A percentile compares a stretch with the other conserved stretches of the same genome.
phyloP scores from a whole-genome alignment of 2,113 vertebrate genomes.

The Rhabdomys dilectus region DNA sequence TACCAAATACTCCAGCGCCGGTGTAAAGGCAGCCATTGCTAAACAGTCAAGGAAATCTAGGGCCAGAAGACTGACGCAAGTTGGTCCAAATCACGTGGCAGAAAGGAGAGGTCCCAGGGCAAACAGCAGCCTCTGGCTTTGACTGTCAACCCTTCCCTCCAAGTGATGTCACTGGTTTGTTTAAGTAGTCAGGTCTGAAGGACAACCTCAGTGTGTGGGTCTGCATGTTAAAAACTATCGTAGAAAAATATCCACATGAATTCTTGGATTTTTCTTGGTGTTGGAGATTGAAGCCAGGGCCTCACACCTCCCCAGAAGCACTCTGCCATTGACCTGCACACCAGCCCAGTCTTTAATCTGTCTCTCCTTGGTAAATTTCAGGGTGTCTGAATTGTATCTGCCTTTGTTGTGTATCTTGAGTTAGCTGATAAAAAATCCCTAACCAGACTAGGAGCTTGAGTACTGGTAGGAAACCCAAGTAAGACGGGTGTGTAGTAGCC shows the following conservation, averaged over 20 bases:
- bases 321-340: not conserved
- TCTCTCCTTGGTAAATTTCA: conserved; percentile 26
- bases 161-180: conserved; percentile 2
- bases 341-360: not conserved
- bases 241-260: not conserved
- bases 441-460: not conserved
- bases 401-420: conserved; percentile 3
- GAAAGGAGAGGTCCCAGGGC: not conserved
- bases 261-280: not conserved
- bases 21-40: not conserved
- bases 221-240: not conserved
- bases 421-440: not conserved
- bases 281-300: not conserved
- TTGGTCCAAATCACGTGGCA: not conserved
- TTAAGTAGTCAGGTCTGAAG: conserved; percentile 14
- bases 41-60: not conserved
- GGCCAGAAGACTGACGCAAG: not conserved
- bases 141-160: conserved; percentile 11
- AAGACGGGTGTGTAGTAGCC: not conserved
- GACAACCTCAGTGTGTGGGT: not conserved
- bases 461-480: not conserved
- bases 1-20: not conserved
- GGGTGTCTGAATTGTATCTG: conserved; percentile 1
- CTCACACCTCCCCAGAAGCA: not conserved
- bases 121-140: not conserved